Base-by-base conservation (phyloP, 2,888 invertebrate genomes). In the Torymus aiolomorphi region DNA sequence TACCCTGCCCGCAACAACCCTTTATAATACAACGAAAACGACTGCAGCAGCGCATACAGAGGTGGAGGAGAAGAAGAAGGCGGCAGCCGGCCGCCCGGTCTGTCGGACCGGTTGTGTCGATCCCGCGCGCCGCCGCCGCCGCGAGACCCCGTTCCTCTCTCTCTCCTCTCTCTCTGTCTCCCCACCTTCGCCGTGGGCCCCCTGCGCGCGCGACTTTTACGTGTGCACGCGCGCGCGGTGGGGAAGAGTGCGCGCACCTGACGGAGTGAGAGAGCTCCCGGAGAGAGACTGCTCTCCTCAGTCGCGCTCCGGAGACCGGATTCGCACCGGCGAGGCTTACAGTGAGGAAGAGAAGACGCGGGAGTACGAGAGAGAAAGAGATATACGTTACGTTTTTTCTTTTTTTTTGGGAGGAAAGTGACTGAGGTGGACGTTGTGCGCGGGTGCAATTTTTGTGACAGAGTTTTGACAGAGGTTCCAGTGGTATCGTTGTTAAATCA, bases 251-350 rank as follows among this genome's bases (percentile, higher is more conserved):
- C 49, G 78, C 73, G 74, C 78, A 72, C 72, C 73, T 74, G 69
- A 73, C 72, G 69, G 20, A 16, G 85, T 80, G 82, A 83, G 82
- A 79, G 83, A 83, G 83, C 83, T 82, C 83, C 83, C 82, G 84
- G 82, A 82, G 77, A 83, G 79, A 84, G 51, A n/a, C 20, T 13
- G 83, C 84, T 76, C 78, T 72, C 83, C 80, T 83, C 82, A 83
- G 83, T 84, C 84, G 83, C 81, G 83, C 83, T 71, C 69, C 54
- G 76, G 79, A 79, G 81, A 76, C 80, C 83, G 84, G 82, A 82
- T 80, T 42, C 59, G 51, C 56, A 65, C 24, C 74, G 49, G 49
- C 54, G 42, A 24, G 13, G 18, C 54, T 31, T 31, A 31, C 4
- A 31, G 31, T 31, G 31, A 31, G 31, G 31, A 31, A 31, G 31